These are phyloP conservation scores for Stratiolaelaps scimitus DNA, from an alignment of 1,140 invertebrate species.

Conservation along the genomic window DNA sequence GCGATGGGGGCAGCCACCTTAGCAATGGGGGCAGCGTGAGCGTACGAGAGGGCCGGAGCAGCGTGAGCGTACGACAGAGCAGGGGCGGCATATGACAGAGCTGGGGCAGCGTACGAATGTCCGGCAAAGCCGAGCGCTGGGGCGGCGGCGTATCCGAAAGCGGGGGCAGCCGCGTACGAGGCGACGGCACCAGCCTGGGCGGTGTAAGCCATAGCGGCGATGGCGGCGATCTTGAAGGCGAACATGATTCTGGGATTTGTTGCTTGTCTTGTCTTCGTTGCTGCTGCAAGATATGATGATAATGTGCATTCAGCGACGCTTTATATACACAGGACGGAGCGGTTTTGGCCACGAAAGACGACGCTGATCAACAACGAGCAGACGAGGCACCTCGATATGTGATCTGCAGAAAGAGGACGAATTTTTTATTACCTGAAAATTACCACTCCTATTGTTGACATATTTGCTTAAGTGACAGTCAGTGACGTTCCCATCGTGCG, in stretches of 20 bases:
- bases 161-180: background rate
- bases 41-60: background rate
- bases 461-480: too few relatives aligned
- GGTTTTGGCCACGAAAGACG: too few relatives aligned
- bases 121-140: background rate
- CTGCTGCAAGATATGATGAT: background rate
- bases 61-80: constrained; percentile 7
- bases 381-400: too few relatives aligned
- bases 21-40: constrained; percentile 6
- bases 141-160: background rate
- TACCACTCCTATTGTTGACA: too few relatives aligned
- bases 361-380: too few relatives aligned
- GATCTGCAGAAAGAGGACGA: too few relatives aligned
- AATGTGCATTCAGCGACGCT: constrained; percentile 15
- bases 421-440: too few relatives aligned
- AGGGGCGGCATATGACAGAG: constrained; percentile 12
- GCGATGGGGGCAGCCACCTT: constrained; percentile 21
- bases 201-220: constrained; percentile 9
- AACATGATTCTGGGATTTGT: too few relatives aligned
- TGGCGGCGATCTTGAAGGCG: constrained; percentile 11
- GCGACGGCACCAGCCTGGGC: constrained; percentile 14
- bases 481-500: too few relatives aligned
- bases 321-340: too few relatives aligned
- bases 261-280: background rate
- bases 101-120: constrained; percentile 7